Base-by-base conservation (phyloP, 1,140 invertebrate species). In the Pachypeltis micranthus region DNA sequence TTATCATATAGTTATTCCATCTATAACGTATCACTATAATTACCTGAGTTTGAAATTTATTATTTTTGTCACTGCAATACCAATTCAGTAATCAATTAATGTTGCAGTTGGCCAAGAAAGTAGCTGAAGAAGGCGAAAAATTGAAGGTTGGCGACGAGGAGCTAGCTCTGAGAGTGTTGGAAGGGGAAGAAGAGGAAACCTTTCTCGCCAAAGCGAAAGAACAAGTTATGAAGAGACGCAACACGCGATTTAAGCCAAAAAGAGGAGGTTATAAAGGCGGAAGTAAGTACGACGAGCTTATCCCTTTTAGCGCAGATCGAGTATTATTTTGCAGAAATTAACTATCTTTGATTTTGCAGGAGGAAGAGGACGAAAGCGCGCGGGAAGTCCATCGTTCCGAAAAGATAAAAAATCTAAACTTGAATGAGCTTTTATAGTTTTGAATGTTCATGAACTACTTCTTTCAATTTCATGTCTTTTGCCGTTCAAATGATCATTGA, bases 111-210 rank as follows among this genome's bases (percentile, higher is more conserved):
- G 64, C 67, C 7, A 27, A 72, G 69, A 78, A 74, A 68, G 72
- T 83, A 14, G 76, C 77, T n/a, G 81, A 82, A 1, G 70, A 73
- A 4, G 80, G 83, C 60, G 69, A 31, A 25, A 28, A 63, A 7
- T 47, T 62, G 21, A 60, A 62, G 28, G 27, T 63, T n/a, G 39
- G 55, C 14, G 55, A 58, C 16, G 31, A 63, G 10, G 21, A 31
- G n/a, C 21, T 85, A 0, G 75, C 74, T 1, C 78, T 84, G 39
- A 77, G 79, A 61, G 67, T 83, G 1, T 69, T 87, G 0, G 82
- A 83, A 70, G 84, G 81, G 0, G 84, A 87, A 24, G 86, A 88
- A 71, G 86, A 88, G 70, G 78, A 80, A 19, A 73, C 77, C 28
- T 87, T 85, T 67, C 74, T 87, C 26, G 72, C 78, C 16, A 85